Conservation (phyloP, 2,888 invertebrate species). For the Acrobasis repandana region DNA sequence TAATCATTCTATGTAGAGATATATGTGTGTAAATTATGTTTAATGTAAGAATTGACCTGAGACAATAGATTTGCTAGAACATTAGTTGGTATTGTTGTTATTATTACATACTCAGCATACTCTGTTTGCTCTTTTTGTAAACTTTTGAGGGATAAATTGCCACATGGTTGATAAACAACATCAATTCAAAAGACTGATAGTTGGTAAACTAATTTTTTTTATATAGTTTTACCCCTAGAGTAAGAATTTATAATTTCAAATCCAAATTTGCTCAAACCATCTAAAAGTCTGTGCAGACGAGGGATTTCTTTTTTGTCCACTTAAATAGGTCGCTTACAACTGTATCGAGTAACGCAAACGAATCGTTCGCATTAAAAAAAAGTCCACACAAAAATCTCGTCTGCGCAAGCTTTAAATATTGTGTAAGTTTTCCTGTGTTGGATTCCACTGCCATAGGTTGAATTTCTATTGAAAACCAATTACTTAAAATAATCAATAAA, state of each 20-base stretch:
- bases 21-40: conserved; percentile 23
- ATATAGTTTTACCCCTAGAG: conserved; percentile 81
- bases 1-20: no score
- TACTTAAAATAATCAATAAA: conserved; percentile 27
- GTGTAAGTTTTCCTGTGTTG: conserved; percentile 56
- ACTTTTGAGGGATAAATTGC: conserved; percentile 79
- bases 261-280: conserved; percentile 80
- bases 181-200: conserved; percentile 85
- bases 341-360: no score
- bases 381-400: no score
- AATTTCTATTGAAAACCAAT: conserved; percentile 19
- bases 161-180: conserved; percentile 80
- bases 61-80: conserved; percentile 65
- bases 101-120: conserved; percentile 28
- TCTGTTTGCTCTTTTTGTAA: conserved; percentile 64
- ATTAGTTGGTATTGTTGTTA: conserved; percentile 40
- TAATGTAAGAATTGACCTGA: conserved; percentile 44
- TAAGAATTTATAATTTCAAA: conserved; percentile 74
- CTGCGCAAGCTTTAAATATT: no score
- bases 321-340: no score
- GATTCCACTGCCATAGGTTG: conserved; percentile 54
- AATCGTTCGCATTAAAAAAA: no score
- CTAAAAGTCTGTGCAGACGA: no score
- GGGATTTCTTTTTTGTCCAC: no score
- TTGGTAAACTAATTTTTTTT: conserved; percentile 78